Percentiles rank a stretch among this genome's conserved stretches.
These are phyloP conservation scores for Apostichopus parvimensis DNA, from an alignment of 35 echinoderm and acorn worm species.

Conservation along the genomic window DNA sequence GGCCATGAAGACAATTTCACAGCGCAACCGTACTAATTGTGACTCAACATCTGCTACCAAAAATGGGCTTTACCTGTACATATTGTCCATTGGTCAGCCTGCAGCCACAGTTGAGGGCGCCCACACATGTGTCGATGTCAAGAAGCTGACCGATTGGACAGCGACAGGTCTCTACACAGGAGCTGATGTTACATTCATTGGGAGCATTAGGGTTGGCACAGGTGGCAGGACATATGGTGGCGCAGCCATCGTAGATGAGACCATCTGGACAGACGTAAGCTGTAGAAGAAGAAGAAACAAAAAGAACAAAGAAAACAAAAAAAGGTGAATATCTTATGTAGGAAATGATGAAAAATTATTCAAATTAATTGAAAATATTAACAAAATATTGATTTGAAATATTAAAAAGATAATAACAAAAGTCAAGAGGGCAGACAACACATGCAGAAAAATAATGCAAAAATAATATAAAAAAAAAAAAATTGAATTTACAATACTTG, in stretches of 20 bases:
- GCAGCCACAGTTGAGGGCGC: constrained; percentile 58
- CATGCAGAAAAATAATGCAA: no score
- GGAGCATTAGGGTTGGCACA: constrained; percentile 22
- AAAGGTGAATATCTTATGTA: no score
- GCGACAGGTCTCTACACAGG: constrained; percentile 53
- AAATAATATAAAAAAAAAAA: no score
- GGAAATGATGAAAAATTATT: no score
- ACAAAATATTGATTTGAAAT: no score
- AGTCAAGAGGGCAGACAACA: no score
- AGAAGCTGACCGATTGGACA: constrained; percentile 58
- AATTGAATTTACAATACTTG: no score
- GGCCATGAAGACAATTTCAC: no score
- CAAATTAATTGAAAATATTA: no score
- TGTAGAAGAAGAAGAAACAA: not conserved
- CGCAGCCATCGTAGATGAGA: constrained; percentile 38
- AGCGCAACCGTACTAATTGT: no score
- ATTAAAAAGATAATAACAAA: no score
- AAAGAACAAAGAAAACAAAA: not conserved
- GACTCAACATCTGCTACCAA: not conserved
- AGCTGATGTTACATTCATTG: not conserved
- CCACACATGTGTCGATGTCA: constrained; percentile 64
- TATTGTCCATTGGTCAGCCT: constrained; percentile 18
- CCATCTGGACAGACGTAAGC: constrained; percentile 50
- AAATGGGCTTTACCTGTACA: not conserved
- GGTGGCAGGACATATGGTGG: constrained; percentile 31